Percentiles rank a stretch among this genome's conserved stretches.
Evolutionary conservation across 2,113 vertebrate species (phyloP).

Genomic region (Thinocorus orbignyianus): DNA sequence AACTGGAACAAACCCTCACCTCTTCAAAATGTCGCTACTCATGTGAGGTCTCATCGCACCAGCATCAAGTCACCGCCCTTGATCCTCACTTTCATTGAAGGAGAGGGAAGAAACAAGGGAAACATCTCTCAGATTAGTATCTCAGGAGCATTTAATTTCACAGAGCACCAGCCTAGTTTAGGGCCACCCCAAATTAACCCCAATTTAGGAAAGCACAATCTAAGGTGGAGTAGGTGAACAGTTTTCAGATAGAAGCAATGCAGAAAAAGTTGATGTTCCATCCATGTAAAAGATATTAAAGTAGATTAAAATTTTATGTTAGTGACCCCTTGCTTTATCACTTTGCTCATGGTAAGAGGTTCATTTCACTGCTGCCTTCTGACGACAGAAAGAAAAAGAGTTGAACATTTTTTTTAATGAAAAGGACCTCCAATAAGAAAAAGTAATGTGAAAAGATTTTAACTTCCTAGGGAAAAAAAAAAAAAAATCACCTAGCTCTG

Average conservation of each 20-base stretch:
- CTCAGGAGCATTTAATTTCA: neutral
- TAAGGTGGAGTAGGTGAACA: neutral
- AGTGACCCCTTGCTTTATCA: neutral
- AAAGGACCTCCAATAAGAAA: neutral
- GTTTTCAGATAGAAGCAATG: neutral
- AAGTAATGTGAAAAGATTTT: neutral
- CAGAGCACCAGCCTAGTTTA: neutral
- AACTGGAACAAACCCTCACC: neutral
- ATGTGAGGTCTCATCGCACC: neutral
- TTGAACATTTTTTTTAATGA: neutral
- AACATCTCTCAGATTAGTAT: neutral
- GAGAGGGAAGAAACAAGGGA: neutral
- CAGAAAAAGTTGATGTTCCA: neutral
- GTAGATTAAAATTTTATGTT: neutral
- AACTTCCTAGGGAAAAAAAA: neutral
- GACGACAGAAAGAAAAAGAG: neutral
- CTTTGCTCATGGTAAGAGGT: neutral
- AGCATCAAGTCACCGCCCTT: neutral
- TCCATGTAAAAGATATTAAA: neutral
- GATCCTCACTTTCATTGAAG: neutral
- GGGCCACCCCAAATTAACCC: neutral
- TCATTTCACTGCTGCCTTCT: neutral
- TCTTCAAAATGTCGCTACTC: neutral
- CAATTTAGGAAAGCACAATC: neutral
- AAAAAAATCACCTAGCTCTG: neutral